Base-by-base conservation (phyloP, 2,113 vertebrate species). In the Siniperca chuatsi region DNA sequence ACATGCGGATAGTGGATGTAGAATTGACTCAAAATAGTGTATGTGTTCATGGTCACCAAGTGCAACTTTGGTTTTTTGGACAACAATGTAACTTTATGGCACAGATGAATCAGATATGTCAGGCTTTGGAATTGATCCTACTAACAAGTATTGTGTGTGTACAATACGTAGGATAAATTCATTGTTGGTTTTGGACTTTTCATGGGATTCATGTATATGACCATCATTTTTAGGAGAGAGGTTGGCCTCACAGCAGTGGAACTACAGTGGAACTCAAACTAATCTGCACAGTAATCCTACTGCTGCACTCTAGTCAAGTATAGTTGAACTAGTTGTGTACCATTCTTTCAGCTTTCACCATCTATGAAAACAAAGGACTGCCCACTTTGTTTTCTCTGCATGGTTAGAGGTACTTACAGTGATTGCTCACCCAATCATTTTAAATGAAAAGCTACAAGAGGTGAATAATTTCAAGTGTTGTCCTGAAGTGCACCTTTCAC, bases 381-480 rank as follows among this genome's bases (percentile, higher is more conserved):
- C 42, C 84, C 81, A 82, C 84, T 92, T 83, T 74, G 70, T 83
- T 83, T 87, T 73, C 77, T 78, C 64, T 78, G 84, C 71, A 60
- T 77, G 76, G 70, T 82, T 74, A 67, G 69, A 81, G 29, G 54
- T 79, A 79, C 79, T 90, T 74, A 48, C 50, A 25, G 46, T 72
- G 79, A 90, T 88, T 88, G 76, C 68, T 79, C 87, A 75, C 60
- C 74, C 75, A 72, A 66, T 85, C 69, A 82, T 89, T 89, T 85
- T 35, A 65, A 86, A 88, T 90, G 77, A 85, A 90, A 85, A 75
- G 75, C 87, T 67, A 70, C 81, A 87, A 76, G 73, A 85, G 89
- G 87, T 90, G 81, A 90, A 84, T 89, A 75, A 86, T 86, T 87
- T 90, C 72, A 75, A 88, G 68, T 78, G 82, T 48, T 75, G 87